These are phyloP conservation scores for Drosophila orena DNA, from an alignment of 1,140 invertebrate species.

Conservation along the genomic window DNA sequence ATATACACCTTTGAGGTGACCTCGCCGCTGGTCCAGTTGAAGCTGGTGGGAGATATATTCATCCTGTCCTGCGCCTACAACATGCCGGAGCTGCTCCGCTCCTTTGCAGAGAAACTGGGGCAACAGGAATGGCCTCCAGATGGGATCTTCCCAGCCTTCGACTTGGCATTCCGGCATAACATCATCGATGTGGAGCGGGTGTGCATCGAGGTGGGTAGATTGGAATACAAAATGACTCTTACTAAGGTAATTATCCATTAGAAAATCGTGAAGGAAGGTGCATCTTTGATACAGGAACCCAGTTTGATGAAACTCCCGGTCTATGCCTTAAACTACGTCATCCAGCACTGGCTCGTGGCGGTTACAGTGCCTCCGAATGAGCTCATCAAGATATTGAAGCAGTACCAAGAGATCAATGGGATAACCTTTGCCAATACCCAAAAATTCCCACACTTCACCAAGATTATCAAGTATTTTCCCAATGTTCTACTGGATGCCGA, in stretches of 20 bases:
- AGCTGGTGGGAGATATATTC: conserved; percentile 42
- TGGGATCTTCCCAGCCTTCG: conserved; percentile 46
- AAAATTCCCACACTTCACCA: conserved; percentile 48
- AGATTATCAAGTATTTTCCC: conserved; percentile 52
- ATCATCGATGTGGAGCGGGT: conserved; percentile 42
- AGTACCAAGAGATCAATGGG: conserved; percentile 41
- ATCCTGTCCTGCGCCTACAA: conserved; percentile 49
- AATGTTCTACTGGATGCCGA: conserved; percentile 44
- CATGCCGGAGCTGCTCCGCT: conserved; percentile 48
- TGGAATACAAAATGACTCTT: no score
- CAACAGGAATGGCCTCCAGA: conserved; percentile 35
- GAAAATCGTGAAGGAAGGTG: conserved; percentile 45
- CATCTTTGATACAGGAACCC: conserved; percentile 4
- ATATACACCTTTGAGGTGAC: conserved; percentile 59
- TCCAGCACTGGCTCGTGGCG: conserved; percentile 42
- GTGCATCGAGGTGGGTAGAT: conserved; percentile 34
- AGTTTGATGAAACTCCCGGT: conserved; percentile 40
- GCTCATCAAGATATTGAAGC: conserved; percentile 30
- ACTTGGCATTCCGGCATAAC: conserved; percentile 58
- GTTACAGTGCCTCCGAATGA: conserved; percentile 9
- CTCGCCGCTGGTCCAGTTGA: conserved; percentile 5
- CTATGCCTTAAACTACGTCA: conserved; percentile 52
- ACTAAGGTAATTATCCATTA: not conserved
- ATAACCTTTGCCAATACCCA: conserved; percentile 42
- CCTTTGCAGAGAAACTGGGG: conserved; percentile 23